A percentile compares a stretch with the other conserved stretches of the same genome.
Evolutionary conservation across 2,888 invertebrate genomes (phyloP).

Genomic region (Lapara coniferarum): DNA sequence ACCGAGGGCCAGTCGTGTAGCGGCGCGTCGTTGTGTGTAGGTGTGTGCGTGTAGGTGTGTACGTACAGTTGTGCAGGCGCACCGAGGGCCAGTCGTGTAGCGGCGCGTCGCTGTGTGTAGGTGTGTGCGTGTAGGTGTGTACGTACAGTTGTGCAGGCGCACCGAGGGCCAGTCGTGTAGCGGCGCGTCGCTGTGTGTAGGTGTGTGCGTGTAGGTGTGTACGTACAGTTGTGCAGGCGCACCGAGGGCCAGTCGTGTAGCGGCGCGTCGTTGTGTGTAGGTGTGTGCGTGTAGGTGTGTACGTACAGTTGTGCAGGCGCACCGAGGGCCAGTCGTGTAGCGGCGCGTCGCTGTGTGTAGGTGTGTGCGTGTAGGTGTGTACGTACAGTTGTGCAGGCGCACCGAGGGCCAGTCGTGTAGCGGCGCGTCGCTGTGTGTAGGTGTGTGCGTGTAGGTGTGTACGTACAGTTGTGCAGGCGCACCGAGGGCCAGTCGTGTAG

Average conservation of each 20-base stretch:
- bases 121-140: background rate
- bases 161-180: constrained; percentile 31
- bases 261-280: constrained; percentile 34
- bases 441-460: too few relatives aligned
- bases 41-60: constrained; percentile 15
- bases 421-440: constrained; percentile 68
- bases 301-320: too few relatives aligned
- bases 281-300: too few relatives aligned
- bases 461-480: too few relatives aligned
- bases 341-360: constrained; percentile 85
- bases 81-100: constrained; percentile 38
- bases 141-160: too few relatives aligned
- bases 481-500: background rate
- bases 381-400: too few relatives aligned
- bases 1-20: constrained; percentile 69
- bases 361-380: constrained; percentile 92
- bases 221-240: constrained; percentile 48
- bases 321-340: constrained; percentile 39
- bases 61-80: background rate
- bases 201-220: background rate
- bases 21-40: constrained; percentile 28
- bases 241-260: constrained; percentile 29
- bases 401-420: constrained; percentile 66
- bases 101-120: constrained; percentile 41
- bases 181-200: constrained; percentile 53